Evolutionary conservation across 1,140 invertebrate genomes (phyloP).

Genomic region (Drosophila sucinea): DNA sequence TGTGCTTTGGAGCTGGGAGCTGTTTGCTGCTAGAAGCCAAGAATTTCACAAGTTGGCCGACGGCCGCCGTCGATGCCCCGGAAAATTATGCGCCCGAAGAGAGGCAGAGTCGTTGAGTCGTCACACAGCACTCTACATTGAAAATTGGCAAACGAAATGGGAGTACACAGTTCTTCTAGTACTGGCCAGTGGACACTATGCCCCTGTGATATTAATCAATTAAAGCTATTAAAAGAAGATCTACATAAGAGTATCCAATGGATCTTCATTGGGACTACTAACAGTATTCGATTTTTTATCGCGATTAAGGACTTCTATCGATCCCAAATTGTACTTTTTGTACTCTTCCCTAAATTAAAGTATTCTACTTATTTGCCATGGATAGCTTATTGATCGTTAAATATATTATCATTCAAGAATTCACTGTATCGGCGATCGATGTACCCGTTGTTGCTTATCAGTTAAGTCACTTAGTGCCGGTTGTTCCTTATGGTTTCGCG

Average conservation of each 20-base stretch:
- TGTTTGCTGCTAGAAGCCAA: conserved; percentile 62
- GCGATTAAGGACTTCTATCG: no score
- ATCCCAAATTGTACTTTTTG: no score
- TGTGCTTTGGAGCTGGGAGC: conserved; percentile 36
- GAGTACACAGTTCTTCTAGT: background rate
- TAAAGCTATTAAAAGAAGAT: no score
- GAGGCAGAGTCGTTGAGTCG: conserved; percentile 43
- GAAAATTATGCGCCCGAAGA: conserved; percentile 59
- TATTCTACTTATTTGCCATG: background rate
- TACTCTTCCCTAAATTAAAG: no score
- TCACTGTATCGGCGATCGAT: no score
- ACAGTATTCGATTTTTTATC: no score
- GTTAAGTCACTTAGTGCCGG: background rate
- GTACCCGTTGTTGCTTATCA: no score
- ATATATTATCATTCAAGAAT: conserved; percentile 8
- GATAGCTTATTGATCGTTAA: conserved; percentile 27
- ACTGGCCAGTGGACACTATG: background rate
- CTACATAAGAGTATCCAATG: no score
- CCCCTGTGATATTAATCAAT: no score
- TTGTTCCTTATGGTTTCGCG: background rate
- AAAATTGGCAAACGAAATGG: conserved; percentile 31
- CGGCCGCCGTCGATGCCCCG: conserved; percentile 43
- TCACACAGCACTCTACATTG: conserved; percentile 16
- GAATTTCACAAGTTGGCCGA: conserved; percentile 67
- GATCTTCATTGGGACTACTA: no score